phyloP scores from a whole-genome alignment of 2,797 vertebrate genomes.

The Cossypha niveicapilla region DNA sequence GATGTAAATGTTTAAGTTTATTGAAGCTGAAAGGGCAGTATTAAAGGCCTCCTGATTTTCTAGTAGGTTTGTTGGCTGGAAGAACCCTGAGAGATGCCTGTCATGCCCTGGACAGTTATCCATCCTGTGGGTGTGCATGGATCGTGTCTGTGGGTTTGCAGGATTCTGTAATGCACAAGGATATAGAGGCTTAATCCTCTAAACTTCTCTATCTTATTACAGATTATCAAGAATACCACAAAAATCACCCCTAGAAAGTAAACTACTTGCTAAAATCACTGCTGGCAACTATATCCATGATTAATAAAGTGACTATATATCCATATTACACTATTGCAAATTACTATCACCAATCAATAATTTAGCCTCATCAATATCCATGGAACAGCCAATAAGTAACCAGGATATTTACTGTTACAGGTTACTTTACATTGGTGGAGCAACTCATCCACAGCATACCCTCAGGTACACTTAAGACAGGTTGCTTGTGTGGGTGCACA shows the following conservation, averaged over 20 bases:
- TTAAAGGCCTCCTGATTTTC: not conserved
- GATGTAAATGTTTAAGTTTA: not conserved
- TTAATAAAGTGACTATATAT: not conserved
- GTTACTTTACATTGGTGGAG: not conserved
- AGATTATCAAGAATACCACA: not conserved
- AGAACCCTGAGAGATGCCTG: not conserved
- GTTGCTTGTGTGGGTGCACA: not conserved
- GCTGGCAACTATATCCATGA: not conserved
- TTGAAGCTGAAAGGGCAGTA: not conserved
- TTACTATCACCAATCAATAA: not conserved
- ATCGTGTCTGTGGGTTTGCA: not conserved
- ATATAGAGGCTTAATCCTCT: not conserved
- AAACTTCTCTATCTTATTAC: not conserved
- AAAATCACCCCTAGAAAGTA: not conserved
- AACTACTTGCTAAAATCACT: not conserved
- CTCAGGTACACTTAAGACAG: not conserved
- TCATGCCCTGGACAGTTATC: not conserved
- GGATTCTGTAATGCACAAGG: not conserved
- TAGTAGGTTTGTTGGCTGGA: not conserved
- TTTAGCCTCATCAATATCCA: not conserved
- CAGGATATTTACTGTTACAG: not conserved
- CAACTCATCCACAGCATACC: not conserved
- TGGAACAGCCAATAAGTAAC: not conserved
- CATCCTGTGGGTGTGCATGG: fast-evolving
- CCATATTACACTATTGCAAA: not conserved